These are phyloP conservation scores for Odontomachus brunneus DNA, from an alignment of 1,140 invertebrate species.

Conservation along the genomic window DNA sequence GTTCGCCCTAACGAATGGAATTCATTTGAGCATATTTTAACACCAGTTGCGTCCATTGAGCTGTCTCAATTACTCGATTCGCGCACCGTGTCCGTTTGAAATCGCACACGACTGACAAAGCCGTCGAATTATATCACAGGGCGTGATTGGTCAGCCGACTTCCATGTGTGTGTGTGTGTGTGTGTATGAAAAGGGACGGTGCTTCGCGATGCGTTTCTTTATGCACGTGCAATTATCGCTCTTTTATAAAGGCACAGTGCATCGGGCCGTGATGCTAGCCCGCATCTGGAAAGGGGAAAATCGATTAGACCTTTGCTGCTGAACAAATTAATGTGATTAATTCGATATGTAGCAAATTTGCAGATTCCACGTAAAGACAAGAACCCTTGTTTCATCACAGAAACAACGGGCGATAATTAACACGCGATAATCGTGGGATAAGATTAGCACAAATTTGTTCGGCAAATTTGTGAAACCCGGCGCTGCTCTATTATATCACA, in stretches of 20 bases:
- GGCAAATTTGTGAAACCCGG: no score
- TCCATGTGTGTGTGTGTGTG: not conserved
- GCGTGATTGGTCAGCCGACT: not conserved
- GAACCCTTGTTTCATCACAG: no score
- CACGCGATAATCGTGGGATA: no score
- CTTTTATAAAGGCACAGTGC: constrained; percentile 19
- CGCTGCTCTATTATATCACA: no score
- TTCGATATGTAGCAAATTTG: not conserved
- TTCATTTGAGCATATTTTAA: constrained; percentile 29
- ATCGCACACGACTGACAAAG: constrained; percentile 5
- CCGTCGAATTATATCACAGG: constrained; percentile 9
- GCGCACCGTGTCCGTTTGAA: not conserved
- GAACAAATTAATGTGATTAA: constrained; percentile 26
- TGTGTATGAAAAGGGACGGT: no score
- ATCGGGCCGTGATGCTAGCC: not conserved
- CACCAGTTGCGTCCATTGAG: constrained; percentile 3
- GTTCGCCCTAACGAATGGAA: constrained; percentile 14
- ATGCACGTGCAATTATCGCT: constrained; percentile 8
- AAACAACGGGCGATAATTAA: no score
- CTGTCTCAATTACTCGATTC: constrained; percentile 9
- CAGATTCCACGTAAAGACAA: no score
- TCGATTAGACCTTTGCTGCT: constrained; percentile 19
- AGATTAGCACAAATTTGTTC: no score
- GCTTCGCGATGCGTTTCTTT: constrained; percentile 23
- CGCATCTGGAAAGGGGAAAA: not conserved